A percentile compares a stretch with the other conserved stretches of the same genome.
Evolutionary conservation across 2,888 invertebrate genomes (phyloP).

Genomic region (Ophonus ardosiacus): DNA sequence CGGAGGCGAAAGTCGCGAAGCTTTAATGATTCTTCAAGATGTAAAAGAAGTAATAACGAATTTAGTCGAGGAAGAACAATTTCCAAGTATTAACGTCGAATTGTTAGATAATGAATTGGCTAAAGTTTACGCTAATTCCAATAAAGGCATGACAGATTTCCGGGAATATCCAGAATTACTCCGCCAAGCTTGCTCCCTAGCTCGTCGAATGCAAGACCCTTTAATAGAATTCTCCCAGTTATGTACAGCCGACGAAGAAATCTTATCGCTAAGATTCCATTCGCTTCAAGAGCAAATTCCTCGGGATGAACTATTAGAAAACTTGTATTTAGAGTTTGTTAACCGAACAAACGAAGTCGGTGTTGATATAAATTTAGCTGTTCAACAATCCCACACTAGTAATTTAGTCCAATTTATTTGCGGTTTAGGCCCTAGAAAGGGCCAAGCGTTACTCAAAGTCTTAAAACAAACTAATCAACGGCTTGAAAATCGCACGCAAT

Average conservation of each 20-base stretch:
- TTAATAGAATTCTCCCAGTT: constrained; percentile 97
- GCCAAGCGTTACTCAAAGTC: constrained; percentile 89
- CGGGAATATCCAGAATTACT: constrained; percentile 94
- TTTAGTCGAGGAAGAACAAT: constrained; percentile 90
- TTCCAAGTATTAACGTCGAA: constrained; percentile 92
- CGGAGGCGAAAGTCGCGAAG: constrained; percentile 94
- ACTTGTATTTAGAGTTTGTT: constrained; percentile 92
- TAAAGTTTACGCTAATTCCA: constrained; percentile 94
- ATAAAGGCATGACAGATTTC: constrained; percentile 91
- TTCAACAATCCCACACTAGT: constrained; percentile 91
- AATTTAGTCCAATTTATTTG: constrained; percentile 97
- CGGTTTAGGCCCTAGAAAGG: constrained; percentile 97
- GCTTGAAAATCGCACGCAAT: constrained; percentile 94
- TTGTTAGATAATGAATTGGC: constrained; percentile 96
- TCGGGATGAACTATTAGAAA: constrained; percentile 92
- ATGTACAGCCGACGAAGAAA: constrained; percentile 97
- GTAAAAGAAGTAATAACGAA: constrained; percentile 85
- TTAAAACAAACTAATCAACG: constrained; percentile 94
- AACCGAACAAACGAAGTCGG: constrained; percentile 99
- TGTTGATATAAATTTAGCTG: constrained; percentile 96
- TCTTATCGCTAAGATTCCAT: constrained; percentile 95
- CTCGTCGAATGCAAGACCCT: constrained; percentile 95
- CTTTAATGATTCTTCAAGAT: constrained; percentile 88
- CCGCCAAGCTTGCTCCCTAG: constrained; percentile 95
- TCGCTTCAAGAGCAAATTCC: constrained; percentile 88